These are phyloP conservation scores for Pogonognathellus flavescens DNA, from an alignment of 1,140 invertebrate genomes.

Conservation along the genomic window DNA sequence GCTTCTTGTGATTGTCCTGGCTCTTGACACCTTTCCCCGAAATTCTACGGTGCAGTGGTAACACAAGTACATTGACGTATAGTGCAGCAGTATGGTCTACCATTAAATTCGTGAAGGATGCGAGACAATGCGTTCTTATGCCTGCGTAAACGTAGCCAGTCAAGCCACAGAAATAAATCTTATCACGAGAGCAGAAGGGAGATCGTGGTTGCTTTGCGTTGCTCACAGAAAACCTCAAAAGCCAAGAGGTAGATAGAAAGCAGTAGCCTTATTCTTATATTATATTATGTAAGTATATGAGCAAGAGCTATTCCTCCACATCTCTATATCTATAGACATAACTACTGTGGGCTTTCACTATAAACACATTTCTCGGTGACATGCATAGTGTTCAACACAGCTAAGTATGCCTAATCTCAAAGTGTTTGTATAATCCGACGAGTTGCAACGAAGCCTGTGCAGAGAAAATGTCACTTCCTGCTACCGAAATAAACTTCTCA, in stretches of 20 bases:
- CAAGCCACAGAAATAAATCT: constrained; percentile 26
- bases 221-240: constrained; percentile 25
- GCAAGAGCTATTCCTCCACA: too few species aligned
- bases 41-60: not conserved
- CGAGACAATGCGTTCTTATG: constrained; percentile 3
- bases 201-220: constrained; percentile 3
- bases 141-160: not conserved
- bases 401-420: constrained; percentile 23
- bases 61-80: not conserved
- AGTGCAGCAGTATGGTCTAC: not conserved
- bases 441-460: constrained; percentile 15
- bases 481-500: constrained; percentile 46
- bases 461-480: constrained; percentile 28
- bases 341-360: not conserved
- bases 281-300: too few species aligned
- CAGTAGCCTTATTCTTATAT: too few species aligned
- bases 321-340: not conserved
- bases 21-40: not conserved
- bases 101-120: constrained; percentile 4
- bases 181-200: constrained; percentile 10
- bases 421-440: constrained; percentile 41
- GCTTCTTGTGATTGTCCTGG: constrained; percentile 8
- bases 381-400: not conserved
- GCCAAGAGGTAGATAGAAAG: constrained; percentile 12
- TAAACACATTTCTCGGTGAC: not conserved